These are phyloP conservation scores for Anguilla megastoma DNA, from an alignment of 2,797 vertebrate genomes.

Conservation along the genomic window DNA sequence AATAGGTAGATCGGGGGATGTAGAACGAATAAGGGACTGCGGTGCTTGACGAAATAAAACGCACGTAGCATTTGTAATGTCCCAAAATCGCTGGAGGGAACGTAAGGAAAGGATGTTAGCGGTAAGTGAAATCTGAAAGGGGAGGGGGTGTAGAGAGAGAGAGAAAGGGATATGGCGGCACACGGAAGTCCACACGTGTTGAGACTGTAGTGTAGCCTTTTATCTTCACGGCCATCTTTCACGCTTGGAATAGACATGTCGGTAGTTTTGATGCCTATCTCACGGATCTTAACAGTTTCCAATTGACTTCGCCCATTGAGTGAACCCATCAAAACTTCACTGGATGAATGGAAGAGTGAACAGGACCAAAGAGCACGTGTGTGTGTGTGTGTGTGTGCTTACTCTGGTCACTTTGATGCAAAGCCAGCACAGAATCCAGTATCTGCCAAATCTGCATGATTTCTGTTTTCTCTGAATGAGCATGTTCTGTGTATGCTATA, in stretches of 20 bases:
- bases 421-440: neutral
- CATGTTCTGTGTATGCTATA: neutral
- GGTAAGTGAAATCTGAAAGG: constrained; percentile 41
- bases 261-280: constrained; percentile 30
- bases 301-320: neutral
- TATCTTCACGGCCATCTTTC: neutral
- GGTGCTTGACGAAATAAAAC: constrained; percentile 35
- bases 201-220: neutral
- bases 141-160: constrained; percentile 35
- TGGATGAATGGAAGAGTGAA: neutral
- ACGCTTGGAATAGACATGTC: neutral
- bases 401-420: neutral
- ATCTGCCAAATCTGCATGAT: neutral
- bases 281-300: neutral
- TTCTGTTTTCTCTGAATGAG: neutral
- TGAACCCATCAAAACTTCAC: neutral
- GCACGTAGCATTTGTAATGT: constrained; percentile 40
- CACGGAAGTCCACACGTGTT: neutral
- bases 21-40: neutral
- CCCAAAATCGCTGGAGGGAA: constrained; percentile 34
- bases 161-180: constrained; percentile 13
- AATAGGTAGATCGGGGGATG: constrained; percentile 11
- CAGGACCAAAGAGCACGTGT: neutral
- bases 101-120: constrained; percentile 16
- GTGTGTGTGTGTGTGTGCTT: neutral